A percentile compares a stretch with the other conserved stretches of the same genome.
These are phyloP conservation scores for Heterotilapia buettikoferi DNA, from an alignment of 2,113 vertebrate genomes.

Conservation along the genomic window DNA sequence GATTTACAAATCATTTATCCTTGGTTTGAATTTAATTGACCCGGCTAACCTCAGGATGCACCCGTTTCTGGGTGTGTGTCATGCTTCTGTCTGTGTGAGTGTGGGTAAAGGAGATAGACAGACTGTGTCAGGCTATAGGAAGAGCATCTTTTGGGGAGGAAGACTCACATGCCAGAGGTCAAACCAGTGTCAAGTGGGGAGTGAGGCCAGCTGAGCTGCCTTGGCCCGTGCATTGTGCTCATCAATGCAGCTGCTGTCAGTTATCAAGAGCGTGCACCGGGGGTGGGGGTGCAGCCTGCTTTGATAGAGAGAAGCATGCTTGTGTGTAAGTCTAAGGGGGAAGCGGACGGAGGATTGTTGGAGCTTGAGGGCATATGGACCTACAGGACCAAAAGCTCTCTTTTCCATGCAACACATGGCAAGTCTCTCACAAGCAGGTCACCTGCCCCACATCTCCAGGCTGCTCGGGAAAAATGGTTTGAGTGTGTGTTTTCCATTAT, in stretches of 20 bases:
- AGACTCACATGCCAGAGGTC: slow-evolving; percentile 62
- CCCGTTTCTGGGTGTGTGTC: slow-evolving; percentile 25
- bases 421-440: slow-evolving; percentile 54
- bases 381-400: slow-evolving; percentile 4
- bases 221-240: slow-evolving; percentile 57
- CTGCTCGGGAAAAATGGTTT: neutral
- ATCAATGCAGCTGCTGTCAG: slow-evolving; percentile 67
- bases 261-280: slow-evolving; percentile 41
- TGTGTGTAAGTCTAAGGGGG: slow-evolving; percentile 14
- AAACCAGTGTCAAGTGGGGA: slow-evolving; percentile 73
- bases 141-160: slow-evolving; percentile 56
- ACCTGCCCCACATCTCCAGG: slow-evolving; percentile 20
- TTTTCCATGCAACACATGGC: slow-evolving; percentile 47
- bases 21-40: slow-evolving; percentile 75
- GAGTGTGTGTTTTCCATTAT: neutral
- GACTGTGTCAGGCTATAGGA: slow-evolving; percentile 39
- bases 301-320: slow-evolving; percentile 33
- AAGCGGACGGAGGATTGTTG: neutral
- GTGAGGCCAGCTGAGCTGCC: slow-evolving; percentile 72
- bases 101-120: slow-evolving; percentile 40
- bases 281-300: neutral
- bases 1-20: slow-evolving; percentile 72
- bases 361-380: slow-evolving; percentile 54
- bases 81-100: slow-evolving; percentile 37
- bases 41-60: slow-evolving; percentile 68